phyloP scores from a whole-genome alignment of 2,797 vertebrate genomes.

The Pseudocheirus occidentalis region DNA sequence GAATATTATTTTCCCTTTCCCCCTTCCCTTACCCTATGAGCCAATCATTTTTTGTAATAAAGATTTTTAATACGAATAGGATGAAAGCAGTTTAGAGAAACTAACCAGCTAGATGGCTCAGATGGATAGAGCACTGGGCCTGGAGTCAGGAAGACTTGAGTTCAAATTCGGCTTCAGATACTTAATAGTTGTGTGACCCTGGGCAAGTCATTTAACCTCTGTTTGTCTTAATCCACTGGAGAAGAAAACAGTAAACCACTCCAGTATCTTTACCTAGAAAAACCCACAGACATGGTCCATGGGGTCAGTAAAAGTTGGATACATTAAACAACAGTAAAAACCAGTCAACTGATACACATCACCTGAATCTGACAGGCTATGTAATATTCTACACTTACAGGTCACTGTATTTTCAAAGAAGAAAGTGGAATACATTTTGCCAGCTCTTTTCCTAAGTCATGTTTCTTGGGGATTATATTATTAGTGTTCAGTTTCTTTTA shows the following conservation, averaged over 20 bases:
- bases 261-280: neutral
- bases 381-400: neutral
- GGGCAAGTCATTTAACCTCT: neutral
- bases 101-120: neutral
- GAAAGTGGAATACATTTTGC: neutral
- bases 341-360: neutral
- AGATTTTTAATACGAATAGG: neutral
- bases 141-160: neutral
- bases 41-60: neutral
- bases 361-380: neutral
- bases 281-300: neutral
- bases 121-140: neutral
- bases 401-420: neutral
- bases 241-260: neutral
- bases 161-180: neutral
- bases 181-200: neutral
- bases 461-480: neutral
- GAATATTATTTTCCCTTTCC: neutral
- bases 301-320: neutral
- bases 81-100: neutral
- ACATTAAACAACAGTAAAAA: neutral
- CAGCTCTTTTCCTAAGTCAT: neutral
- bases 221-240: neutral
- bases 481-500: neutral
- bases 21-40: neutral